Conservation (phyloP, 2,113 vertebrate species). For the Nycticorax nycticorax region DNA sequence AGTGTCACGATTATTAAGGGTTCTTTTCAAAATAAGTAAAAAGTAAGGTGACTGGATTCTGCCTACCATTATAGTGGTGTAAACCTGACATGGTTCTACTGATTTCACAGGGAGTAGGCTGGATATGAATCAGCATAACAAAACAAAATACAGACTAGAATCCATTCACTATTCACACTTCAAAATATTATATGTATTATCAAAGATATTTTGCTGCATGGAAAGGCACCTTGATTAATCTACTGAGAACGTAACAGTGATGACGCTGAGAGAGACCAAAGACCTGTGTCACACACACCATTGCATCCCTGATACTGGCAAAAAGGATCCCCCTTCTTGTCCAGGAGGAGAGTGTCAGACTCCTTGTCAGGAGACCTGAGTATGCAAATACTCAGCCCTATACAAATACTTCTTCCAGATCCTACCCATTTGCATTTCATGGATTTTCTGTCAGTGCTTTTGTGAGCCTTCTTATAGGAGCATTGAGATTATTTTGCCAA, state of each 20-base stretch:
- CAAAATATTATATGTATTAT: neutral
- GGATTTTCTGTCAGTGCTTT: neutral
- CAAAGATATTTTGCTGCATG: neutral
- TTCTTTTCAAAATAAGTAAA: slow-evolving; percentile 11
- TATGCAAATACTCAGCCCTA: neutral
- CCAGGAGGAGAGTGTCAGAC: neutral
- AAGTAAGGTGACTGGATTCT: neutral
- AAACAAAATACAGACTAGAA: neutral
- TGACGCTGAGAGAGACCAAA: neutral
- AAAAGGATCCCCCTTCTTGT: neutral
- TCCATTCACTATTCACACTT: neutral
- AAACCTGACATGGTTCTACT: neutral
- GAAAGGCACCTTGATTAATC: neutral
- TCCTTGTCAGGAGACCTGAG: neutral
- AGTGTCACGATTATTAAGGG: neutral
- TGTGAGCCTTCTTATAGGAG: neutral
- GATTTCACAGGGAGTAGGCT: neutral
- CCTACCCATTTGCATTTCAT: neutral
- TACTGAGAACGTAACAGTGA: neutral
- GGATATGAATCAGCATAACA: neutral
- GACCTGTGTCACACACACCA: neutral
- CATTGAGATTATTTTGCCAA: neutral
- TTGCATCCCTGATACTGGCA: neutral
- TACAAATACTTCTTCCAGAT: neutral
- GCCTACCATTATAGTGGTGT: neutral